Conservation (phyloP, 1,140 invertebrate genomes). For the Cyclina sinensis region DNA sequence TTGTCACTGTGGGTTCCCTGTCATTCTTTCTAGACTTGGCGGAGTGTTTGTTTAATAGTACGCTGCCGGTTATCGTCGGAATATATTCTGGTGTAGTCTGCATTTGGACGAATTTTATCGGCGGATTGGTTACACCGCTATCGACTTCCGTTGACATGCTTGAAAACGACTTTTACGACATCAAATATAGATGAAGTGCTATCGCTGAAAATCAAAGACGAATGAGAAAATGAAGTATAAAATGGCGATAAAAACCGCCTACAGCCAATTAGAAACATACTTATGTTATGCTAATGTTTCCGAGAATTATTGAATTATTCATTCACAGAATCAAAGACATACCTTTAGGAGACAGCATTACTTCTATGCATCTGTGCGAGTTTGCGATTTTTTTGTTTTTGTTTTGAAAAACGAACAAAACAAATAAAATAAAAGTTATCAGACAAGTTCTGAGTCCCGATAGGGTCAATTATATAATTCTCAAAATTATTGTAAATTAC, state of each 20-base stretch:
- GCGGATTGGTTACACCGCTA: neutral
- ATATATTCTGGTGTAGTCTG: conserved; percentile 48
- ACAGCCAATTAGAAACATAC: no score
- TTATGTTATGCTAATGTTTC: no score
- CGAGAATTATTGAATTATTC: no score
- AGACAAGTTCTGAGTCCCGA: no score
- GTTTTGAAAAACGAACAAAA: no score
- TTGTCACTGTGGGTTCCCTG: neutral
- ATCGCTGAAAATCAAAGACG: conserved; percentile 14
- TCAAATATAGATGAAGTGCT: neutral
- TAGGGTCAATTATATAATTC: no score
- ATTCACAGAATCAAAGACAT: no score
- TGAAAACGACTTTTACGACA: neutral
- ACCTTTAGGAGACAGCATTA: no score
- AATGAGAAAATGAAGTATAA: neutral
- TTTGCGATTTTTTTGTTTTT: no score
- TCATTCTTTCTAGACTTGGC: neutral
- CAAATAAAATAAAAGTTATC: no score
- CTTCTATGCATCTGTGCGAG: no score
- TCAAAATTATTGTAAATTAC: no score
- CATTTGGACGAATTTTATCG: neutral
- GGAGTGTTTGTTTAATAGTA: neutral
- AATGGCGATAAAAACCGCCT: neutral
- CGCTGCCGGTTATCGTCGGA: conserved; percentile 20
- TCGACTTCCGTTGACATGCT: conserved; percentile 3